These are phyloP conservation scores for Danio kyathit DNA, from an alignment of 2,797 vertebrate genomes.

Conservation along the genomic window DNA sequence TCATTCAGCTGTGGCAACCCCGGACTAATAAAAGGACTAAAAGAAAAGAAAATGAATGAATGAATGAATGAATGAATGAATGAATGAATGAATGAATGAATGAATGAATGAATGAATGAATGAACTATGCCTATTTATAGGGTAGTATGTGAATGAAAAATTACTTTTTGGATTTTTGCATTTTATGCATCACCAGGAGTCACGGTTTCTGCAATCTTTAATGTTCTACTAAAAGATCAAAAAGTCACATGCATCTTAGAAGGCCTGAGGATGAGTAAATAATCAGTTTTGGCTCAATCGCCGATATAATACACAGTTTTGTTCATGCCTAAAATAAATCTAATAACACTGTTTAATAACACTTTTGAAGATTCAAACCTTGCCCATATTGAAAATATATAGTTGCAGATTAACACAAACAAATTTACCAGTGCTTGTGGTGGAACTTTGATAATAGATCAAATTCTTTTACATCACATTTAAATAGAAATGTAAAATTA, in stretches of 20 bases:
- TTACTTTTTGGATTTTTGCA: too few species aligned
- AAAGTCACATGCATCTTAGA: neutral
- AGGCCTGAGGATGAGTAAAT: neutral
- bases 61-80: too few species aligned
- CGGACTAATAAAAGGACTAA: too few species aligned
- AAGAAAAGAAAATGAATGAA: too few species aligned
- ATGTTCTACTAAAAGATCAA: too few species aligned
- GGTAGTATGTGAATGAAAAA: too few species aligned
- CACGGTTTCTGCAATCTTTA: neutral
- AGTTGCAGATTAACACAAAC: slow-evolving; percentile 40
- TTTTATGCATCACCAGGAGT: too few species aligned
- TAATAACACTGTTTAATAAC: neutral
- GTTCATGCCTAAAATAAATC: slow-evolving; percentile 4
- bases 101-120: too few species aligned
- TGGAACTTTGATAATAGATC: slow-evolving; percentile 4
- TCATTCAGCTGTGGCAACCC: too few species aligned
- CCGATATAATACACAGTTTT: neutral
- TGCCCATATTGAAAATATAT: slow-evolving; percentile 1
- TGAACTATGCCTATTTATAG: too few species aligned
- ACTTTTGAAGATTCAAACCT: neutral
- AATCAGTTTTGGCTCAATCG: neutral
- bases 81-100: too few species aligned
- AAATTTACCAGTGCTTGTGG: slow-evolving; percentile 15
- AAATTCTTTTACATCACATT: slow-evolving; percentile 40
- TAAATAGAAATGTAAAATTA: slow-evolving; percentile 34